These are phyloP conservation scores for Epinephelus cyanopodus DNA, from an alignment of 2,113 vertebrate species.

Conservation along the genomic window DNA sequence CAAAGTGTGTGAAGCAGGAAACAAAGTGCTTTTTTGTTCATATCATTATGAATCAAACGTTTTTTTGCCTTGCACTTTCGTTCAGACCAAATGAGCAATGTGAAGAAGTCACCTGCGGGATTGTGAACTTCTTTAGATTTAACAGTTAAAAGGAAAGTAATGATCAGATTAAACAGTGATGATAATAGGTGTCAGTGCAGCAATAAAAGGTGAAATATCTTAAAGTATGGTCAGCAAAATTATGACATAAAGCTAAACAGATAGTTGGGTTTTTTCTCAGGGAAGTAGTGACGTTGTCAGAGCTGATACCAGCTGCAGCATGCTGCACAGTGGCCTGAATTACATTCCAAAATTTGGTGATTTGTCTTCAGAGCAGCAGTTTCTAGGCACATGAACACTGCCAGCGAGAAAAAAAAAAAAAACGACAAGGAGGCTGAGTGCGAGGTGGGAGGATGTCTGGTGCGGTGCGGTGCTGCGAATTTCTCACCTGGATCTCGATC, in stretches of 20 bases:
- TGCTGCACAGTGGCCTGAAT: neutral
- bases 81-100: neutral
- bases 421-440: neutral
- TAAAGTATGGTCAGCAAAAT: neutral
- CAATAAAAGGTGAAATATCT: neutral
- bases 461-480: constrained; percentile 10
- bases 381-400: constrained; percentile 10
- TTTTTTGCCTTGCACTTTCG: neutral
- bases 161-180: too few species aligned
- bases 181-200: neutral
- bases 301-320: neutral
- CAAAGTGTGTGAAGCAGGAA: too few species aligned
- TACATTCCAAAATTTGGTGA: neutral
- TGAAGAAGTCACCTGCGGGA: neutral
- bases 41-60: neutral
- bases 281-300: neutral
- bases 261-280: neutral
- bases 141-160: too few species aligned
- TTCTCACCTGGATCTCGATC: constrained; percentile 89
- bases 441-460: neutral
- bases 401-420: neutral
- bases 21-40: neutral
- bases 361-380: neutral
- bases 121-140: neutral
- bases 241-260: neutral